Percentiles rank a stretch among this genome's conserved stretches.
These are phyloP conservation scores for Myotis myotis DNA, from an alignment of 2,797 vertebrate genomes.

Conservation along the genomic window DNA sequence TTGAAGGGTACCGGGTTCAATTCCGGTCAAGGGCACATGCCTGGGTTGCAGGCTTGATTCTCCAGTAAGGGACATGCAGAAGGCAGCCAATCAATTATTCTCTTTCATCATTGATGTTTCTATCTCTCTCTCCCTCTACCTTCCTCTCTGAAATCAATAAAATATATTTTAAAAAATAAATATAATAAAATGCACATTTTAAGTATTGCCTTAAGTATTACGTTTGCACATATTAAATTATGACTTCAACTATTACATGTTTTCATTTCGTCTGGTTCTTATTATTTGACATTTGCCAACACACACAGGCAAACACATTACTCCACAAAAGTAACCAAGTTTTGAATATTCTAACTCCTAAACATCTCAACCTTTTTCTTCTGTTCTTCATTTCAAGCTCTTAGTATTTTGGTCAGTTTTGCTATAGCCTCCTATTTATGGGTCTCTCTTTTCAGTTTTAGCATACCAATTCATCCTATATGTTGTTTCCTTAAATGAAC, in stretches of 20 bases:
- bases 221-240: conserved; percentile 1
- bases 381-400: background rate
- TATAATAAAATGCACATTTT: conserved; percentile 18
- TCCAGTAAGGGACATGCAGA: no score
- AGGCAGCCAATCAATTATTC: no score
- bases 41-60: no score
- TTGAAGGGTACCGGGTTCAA: no score
- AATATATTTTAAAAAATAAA: background rate
- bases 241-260: background rate
- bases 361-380: background rate
- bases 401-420: background rate
- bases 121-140: background rate
- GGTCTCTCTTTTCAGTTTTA: background rate
- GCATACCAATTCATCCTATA: background rate
- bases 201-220: conserved; percentile 30
- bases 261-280: conserved; percentile 29
- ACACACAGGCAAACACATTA: background rate
- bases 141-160: background rate
- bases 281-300: background rate
- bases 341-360: background rate
- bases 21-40: no score
- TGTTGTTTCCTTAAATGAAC: background rate
- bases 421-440: background rate
- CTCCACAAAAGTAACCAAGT: background rate
- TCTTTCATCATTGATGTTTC: no score